Evolutionary conservation across 2,888 invertebrate genomes (phyloP).

Genomic region (Rhopalosiphum nymphaeae): DNA sequence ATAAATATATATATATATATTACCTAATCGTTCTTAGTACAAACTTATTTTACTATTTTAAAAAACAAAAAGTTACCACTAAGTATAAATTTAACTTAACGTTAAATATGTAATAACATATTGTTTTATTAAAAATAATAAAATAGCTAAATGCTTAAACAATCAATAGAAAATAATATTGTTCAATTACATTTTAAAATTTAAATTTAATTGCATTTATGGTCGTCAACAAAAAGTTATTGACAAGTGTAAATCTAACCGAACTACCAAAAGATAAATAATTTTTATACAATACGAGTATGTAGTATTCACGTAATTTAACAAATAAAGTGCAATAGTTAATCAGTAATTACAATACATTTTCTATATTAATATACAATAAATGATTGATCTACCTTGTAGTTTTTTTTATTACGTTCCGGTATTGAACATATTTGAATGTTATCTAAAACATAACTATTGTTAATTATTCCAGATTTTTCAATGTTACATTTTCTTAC

Average conservation of each 20-base stretch:
- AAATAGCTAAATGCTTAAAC: background rate
- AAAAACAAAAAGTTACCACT: background rate
- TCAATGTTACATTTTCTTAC: background rate
- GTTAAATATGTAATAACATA: background rate
- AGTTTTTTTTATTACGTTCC: background rate
- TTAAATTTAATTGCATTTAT: background rate
- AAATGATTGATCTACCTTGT: background rate
- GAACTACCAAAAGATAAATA: background rate
- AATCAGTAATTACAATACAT: background rate
- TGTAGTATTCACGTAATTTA: background rate
- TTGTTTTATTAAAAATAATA: background rate
- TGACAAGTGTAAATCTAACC: background rate
- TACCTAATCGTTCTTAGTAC: background rate
- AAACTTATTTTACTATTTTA: background rate
- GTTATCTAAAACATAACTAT: background rate
- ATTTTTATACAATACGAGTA: no score
- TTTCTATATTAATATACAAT: background rate
- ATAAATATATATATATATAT: background rate
- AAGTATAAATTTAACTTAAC: background rate
- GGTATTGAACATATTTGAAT: background rate
- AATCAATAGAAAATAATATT: background rate
- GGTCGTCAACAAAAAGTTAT: background rate
- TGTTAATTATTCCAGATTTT: background rate
- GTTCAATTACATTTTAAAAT: background rate
- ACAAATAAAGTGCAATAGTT: background rate